Base-by-base conservation (phyloP, 2,113 vertebrate species). In the Pelodiscus sinensis region DNA sequence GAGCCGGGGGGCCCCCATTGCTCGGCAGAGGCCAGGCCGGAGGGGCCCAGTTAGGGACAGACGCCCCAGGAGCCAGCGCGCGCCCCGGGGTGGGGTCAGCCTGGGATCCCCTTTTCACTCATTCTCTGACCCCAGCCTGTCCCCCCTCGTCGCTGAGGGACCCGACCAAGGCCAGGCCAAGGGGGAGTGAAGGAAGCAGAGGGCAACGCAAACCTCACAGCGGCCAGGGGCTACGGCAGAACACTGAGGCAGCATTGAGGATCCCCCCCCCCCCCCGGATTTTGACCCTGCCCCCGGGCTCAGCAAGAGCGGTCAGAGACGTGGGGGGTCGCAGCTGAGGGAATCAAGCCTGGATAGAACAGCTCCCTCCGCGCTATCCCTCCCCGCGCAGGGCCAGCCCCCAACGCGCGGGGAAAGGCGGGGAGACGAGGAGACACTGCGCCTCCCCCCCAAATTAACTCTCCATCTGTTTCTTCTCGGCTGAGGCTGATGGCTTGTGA, bases 401-500 rank as follows among this genome's bases (percentile, higher is more conserved):
- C 18, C 15, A 54, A 27, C 44, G 16, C 4, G 35, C 8, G 65
- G 79, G 83, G 58, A 82, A 91, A 35, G 65, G 19, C 29, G 3
- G 50, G 85, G 88, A 82, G 60, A 86, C 27, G 86, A 89, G 10
- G 21, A 11, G 57, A 94, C 84, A 4, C 25, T 51, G 93, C 93
- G 85, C 87, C 71, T 10, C 2, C 86, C 94, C 91, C 52, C 21
- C 94, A 96, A 97, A 97, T 95, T 92, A 93, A 89, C 77, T 92
- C 94, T 94, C 97, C 97, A 97, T 96, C 97, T 98, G 97, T 96
- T 97, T 92, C 93, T 94, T 79, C 52, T 62, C 0, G 85, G 93
- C 85, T 96, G 97, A 97, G 94, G 95, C 94, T 95, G 95, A 97
- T 96, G 91, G 84, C 82, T 97, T 97, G 92, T 97, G 97, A 97